Evolutionary conservation across 2,113 vertebrate genomes (phyloP), one percentile per base, ranked within the genome.

Genomic region (Alouatta palliata): DNA sequence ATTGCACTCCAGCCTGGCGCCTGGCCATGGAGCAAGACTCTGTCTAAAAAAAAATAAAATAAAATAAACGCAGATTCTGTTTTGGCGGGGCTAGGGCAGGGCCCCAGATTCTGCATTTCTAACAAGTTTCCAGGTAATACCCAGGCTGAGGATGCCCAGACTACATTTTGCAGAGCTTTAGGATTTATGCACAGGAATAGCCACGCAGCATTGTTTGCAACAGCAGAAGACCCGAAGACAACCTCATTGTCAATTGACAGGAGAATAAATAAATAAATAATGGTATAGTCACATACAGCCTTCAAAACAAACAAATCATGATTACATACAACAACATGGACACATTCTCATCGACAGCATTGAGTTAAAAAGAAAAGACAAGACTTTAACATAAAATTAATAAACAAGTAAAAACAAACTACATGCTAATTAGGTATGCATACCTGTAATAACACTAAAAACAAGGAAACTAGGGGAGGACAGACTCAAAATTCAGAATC

Each of bases 221-320:
- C 10, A 54, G 79, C 87, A 77, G 82, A 88, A 93, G 79, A 89
- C 37, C 40, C 32, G 82, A 93, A 93, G 70, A 73, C 71, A 90
- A 40, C 68, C 90, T 70, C 66, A 61, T 91, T 79, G 93, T 64
- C 95, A 87, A 70, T 19, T 73, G n/a, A 71, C 10, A 2, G 85
- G 84, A 96, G 86, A 75, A 83, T 61, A 47, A 87, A 75, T 56
- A 80, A 92, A 73, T 49, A 82, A 92, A 87, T 37, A 84, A 43
- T 30, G 12, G 85, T 25, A 45, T 11, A 66, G 68, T 80, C 77
- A 45, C 64, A 70, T 49, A 21, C 4, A 32, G 82, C 66, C 81
- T 40, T 75, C 43, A 73, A 54, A 88, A 91, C 0, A 2, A 93
- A n/a, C 23, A 91, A 75, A 91, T 82, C 40, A 35, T 40, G 80